Base-by-base conservation (phyloP, 2,797 vertebrate species). In the Molossus alvarezi region DNA sequence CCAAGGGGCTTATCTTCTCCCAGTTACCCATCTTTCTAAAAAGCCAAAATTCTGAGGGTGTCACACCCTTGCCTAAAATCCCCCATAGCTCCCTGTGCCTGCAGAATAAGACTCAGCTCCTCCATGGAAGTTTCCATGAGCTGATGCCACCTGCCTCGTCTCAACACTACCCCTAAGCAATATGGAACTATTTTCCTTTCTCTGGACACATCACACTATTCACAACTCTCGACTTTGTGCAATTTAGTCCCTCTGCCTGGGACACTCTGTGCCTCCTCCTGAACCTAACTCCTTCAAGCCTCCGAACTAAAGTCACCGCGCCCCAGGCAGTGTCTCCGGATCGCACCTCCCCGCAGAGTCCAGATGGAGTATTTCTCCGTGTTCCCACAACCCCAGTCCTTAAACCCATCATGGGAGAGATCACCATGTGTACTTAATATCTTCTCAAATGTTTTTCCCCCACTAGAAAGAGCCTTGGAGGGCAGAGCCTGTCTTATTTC, bases 241-340 rank as follows among this genome's bases (percentile, higher is more conserved):
- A 60, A 37, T 20, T 75, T 65, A 72, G 57, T n/a, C 60, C 71
- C 86, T 90, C 71, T 62, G 29, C 20, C 94, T n/a, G 23, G 89
- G 64, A 72, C 17, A 53, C 23, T 10, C 33, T 76, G 4, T 37
- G n/a, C 57, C 27, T 75, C 27, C 29, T 90, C 37, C 85, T 83
- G 55, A 88, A 27, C 13, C 41, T 25, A 20, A 65, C 25, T 73
- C 72, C 84, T 60, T 82, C n/a, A 82, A 69, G 53, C 20, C 64
- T 91, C 77, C 89, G 64, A 87, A 81, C 48, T 9, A 96, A 80
- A 83, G 58, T 41, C 73, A 23, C 67, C 72, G 93, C 55, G 41
- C 65, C 76, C 87, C 65, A 88, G 55, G 79, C 87, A 90, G 62
- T 13, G 67, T 82, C 82, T 69, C 45, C 25, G 21, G 41, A 93